A percentile compares a stretch with the other conserved stretches of the same genome.
phyloP scores from a whole-genome alignment of 2,113 vertebrate genomes.

The Cricetomys ansorgei region DNA sequence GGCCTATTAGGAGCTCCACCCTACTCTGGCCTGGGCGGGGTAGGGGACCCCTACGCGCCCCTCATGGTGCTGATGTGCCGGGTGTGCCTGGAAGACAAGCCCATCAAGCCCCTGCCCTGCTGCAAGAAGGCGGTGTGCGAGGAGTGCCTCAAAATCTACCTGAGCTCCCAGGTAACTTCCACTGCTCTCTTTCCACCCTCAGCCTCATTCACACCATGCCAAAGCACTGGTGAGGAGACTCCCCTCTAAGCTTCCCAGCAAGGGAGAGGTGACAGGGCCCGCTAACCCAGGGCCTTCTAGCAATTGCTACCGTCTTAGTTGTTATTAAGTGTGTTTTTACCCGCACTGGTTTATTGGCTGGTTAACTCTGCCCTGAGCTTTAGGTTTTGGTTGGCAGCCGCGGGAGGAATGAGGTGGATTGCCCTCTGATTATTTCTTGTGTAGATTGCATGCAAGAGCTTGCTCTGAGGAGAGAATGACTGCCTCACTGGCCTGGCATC shows the following conservation, averaged over 20 bases:
- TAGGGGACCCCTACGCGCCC: slow-evolving; percentile 83
- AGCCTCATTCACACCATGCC: background rate
- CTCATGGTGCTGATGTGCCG: slow-evolving; percentile 91
- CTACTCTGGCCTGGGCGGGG: slow-evolving; percentile 77
- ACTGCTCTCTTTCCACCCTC: background rate
- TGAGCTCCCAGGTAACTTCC: slow-evolving; percentile 93
- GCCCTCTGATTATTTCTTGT: slow-evolving; percentile 34
- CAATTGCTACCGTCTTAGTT: background rate
- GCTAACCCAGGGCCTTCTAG: background rate
- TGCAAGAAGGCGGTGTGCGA: slow-evolving; percentile 97
- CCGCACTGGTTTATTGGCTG: background rate
- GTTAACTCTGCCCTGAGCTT: background rate
- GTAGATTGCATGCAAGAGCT: slow-evolving; percentile 18
- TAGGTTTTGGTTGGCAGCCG: background rate
- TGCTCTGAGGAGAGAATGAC: background rate
- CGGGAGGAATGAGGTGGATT: background rate
- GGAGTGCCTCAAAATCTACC: slow-evolving; percentile 95
- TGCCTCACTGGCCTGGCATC: slow-evolving; percentile 17
- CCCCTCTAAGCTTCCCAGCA: background rate
- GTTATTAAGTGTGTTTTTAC: background rate
- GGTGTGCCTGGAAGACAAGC: slow-evolving; percentile 94
- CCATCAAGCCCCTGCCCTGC: slow-evolving; percentile 93
- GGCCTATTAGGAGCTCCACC: slow-evolving; percentile 88
- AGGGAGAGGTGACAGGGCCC: background rate
- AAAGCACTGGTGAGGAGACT: background rate